phyloP scores from a whole-genome alignment of 92 coral and sea anemone species.

The Zoanthus gigantus region DNA sequence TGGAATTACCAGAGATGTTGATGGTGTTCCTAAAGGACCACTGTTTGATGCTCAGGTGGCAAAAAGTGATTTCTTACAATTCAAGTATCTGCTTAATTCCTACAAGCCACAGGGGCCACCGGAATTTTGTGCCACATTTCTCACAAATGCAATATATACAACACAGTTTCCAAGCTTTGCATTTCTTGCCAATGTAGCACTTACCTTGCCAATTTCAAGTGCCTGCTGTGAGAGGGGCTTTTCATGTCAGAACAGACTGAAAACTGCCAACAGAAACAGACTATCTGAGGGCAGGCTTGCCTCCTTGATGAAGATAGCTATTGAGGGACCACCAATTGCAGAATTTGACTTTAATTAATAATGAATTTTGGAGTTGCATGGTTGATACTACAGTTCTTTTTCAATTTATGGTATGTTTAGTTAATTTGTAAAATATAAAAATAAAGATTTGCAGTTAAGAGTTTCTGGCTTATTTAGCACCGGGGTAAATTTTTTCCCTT shows the following conservation, averaged over 20 bases:
- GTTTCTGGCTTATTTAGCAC: slow-evolving; percentile 13
- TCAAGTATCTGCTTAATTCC: slow-evolving; percentile 38
- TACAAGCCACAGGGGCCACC: slow-evolving; percentile 35
- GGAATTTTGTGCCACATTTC: slow-evolving; percentile 30
- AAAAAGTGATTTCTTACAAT: slow-evolving; percentile 34
- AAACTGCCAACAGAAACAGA: slow-evolving; percentile 35
- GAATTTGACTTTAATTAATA: slow-evolving; percentile 26
- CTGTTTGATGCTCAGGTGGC: slow-evolving; percentile 32
- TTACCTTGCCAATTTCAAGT: slow-evolving; percentile 38
- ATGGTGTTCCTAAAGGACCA: slow-evolving; percentile 29
- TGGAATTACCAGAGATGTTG: slow-evolving; percentile 23
- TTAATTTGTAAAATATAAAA: slow-evolving; percentile 9
- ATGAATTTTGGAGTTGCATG: slow-evolving; percentile 16
- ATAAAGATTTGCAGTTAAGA: slow-evolving; percentile 18
- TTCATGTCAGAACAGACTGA: slow-evolving; percentile 15
- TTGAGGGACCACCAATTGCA: slow-evolving; percentile 43
- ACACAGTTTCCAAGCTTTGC: slow-evolving; percentile 33
- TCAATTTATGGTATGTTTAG: background rate
- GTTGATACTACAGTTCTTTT: slow-evolving; percentile 21
- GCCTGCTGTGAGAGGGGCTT: slow-evolving; percentile 39
- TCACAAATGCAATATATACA: slow-evolving; percentile 25
- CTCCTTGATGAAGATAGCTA: slow-evolving; percentile 22
- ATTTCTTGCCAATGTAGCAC: slow-evolving; percentile 33
- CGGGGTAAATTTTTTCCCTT: background rate
- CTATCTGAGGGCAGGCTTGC: slow-evolving; percentile 43